Base-by-base conservation (phyloP, 2,888 invertebrate genomes). In the Tinea pellionella region DNA sequence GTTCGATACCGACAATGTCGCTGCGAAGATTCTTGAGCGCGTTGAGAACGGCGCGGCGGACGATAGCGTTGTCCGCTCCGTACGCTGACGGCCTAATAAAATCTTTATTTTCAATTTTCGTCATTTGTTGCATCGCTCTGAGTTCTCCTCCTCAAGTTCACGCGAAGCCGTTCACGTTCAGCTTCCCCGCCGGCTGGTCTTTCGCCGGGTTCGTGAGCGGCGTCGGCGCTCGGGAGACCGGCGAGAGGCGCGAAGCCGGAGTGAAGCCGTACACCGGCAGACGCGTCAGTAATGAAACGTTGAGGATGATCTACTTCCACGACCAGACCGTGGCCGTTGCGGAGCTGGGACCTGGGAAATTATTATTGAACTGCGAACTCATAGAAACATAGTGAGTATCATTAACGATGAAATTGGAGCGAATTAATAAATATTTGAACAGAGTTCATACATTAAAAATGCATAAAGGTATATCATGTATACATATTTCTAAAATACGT, bases 331-430 rank as follows among this genome's bases (percentile, higher is more conserved):
- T 96, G 51, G 95, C 94, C 1, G 91, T 96, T 51, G 92, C 94
- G 55, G 95, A 95, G 75, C 86, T 95, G 62, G 93, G 92, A 3
- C 89, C 89, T 6, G 90, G 90, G 63, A 93, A 93, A 73, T 80
- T 92, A 68, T 84, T 94, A 62, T 88, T 92, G 59, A 92, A 92
- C 71, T 95, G 95, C 75, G 93, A 94, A 75, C 89, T 96, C 68
- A 92, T 96, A 71, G 96, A 96, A 89, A 93, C 94, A 66, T 92
- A 92, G 96, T 96, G 81, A 94, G 95, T 93, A 71, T 41, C n/a
- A n/a, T n/a, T n/a, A n/a, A n/a, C n/a, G n/a, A n/a, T n/a, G n/a
- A n/a, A n/a, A n/a, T n/a, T n/a, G n/a, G n/a, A n/a, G n/a, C n/a
- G n/a, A n/a, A n/a, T n/a, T n/a, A n/a, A n/a, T n/a, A n/a, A n/a